A percentile compares a stretch with the other conserved stretches of the same genome.
phyloP scores from a whole-genome alignment of 2,888 invertebrate species.

The Eledone cirrhosa region DNA sequence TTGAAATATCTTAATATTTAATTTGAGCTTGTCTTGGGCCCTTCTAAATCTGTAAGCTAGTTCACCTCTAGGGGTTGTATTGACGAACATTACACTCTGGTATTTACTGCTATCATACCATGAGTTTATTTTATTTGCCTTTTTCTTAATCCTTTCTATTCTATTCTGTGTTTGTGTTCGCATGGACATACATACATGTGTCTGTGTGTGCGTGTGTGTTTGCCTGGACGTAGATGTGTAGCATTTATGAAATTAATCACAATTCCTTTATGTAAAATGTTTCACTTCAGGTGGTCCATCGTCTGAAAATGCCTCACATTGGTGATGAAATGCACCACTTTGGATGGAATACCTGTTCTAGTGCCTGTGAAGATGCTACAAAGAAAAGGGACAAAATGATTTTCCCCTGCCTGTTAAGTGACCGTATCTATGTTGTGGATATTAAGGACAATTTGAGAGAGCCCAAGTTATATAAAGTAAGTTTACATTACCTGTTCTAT shows the following conservation, averaged over 20 bases:
- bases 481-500: background rate
- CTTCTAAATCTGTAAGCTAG: no score
- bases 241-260: background rate
- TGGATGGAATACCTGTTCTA: slow-evolving; percentile 97
- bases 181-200: background rate
- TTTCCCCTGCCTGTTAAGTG: slow-evolving; percentile 82
- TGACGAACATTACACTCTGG: no score
- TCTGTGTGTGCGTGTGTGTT: background rate
- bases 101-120: no score
- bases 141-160: no score
- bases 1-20: no score
- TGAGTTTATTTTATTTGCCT: no score
- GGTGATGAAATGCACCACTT: slow-evolving; percentile 94
- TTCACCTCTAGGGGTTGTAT: no score
- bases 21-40: no score
- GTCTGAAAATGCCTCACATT: slow-evolving; percentile 78
- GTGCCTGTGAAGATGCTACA: slow-evolving; percentile 76
- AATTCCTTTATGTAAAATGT: background rate
- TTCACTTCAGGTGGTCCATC: slow-evolving; percentile 81
- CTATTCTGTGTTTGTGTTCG: no score
- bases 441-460: slow-evolving; percentile 77
- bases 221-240: background rate
- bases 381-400: slow-evolving; percentile 81
- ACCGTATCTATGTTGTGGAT: slow-evolving; percentile 86
- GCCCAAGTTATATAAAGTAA: slow-evolving; percentile 69